These are phyloP conservation scores for Limnephilus lunatus DNA, from an alignment of 2,888 invertebrate genomes.

Conservation along the genomic window DNA sequence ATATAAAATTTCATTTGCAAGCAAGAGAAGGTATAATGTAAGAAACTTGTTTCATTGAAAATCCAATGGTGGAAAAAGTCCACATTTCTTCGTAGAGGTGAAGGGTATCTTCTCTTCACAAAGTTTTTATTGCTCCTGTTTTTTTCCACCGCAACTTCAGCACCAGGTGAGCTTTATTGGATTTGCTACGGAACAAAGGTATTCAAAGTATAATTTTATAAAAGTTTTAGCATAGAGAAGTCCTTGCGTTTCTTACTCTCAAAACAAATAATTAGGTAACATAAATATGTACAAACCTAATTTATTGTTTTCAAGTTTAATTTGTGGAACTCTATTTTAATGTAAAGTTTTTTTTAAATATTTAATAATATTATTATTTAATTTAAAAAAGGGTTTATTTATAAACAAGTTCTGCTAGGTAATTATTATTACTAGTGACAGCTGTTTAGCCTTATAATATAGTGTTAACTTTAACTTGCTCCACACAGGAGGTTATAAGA, in stretches of 20 bases:
- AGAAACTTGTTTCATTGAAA: neutral
- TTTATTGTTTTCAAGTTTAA: too few relatives aligned
- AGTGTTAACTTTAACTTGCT: too few relatives aligned
- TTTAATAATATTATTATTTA: too few relatives aligned
- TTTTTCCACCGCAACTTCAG: slow-evolving; percentile 58
- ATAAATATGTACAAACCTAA: neutral
- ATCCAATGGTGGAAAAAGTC: slow-evolving; percentile 2
- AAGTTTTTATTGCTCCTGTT: slow-evolving; percentile 64
- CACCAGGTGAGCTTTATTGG: slow-evolving; percentile 65
- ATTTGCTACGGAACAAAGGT: slow-evolving; percentile 51
- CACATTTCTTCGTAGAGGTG: neutral
- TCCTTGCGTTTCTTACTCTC: neutral
- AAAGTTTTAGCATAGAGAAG: neutral
- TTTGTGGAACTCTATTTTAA: neutral
- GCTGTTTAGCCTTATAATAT: too few relatives aligned
- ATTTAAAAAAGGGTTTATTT: too few relatives aligned
- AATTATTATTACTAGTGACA: too few relatives aligned
- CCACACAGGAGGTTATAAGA: too few relatives aligned
- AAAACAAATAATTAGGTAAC: neutral
- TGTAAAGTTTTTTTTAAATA: neutral
- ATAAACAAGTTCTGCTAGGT: too few relatives aligned
- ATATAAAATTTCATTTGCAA: neutral
- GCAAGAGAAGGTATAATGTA: neutral
- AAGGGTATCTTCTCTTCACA: slow-evolving; percentile 7
- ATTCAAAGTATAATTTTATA: slow-evolving; percentile 16